These are phyloP conservation scores for Gallinago jamesoni DNA, from an alignment of 2,113 vertebrate species.

Conservation along the genomic window DNA sequence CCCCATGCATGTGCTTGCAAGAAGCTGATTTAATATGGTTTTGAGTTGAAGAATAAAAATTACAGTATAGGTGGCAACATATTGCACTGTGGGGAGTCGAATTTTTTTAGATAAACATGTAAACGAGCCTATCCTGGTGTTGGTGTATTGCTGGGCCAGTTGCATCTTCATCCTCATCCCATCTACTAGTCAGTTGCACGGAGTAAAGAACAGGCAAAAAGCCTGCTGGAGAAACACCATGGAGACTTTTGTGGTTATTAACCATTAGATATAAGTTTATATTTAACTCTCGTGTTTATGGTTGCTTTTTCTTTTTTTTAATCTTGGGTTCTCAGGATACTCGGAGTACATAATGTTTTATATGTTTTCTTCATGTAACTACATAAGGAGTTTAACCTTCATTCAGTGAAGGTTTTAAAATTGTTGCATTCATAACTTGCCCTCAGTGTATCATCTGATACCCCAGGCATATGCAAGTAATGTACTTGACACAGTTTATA, in stretches of 20 bases:
- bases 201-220: neutral
- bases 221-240: neutral
- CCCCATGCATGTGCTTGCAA: accelerated
- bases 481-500: neutral
- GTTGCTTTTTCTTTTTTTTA: neutral
- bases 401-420: neutral
- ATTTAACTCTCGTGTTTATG: neutral
- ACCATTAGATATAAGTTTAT: neutral
- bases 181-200: neutral
- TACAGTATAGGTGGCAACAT: neutral
- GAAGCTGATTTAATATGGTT: neutral
- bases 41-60: neutral
- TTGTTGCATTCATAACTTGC: neutral
- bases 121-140: accelerated
- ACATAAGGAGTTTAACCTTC: neutral
- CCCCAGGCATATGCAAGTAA: too few species aligned
- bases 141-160: neutral
- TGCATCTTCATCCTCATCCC: neutral
- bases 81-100: neutral
- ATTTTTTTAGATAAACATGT: neutral
- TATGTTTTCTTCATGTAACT: neutral
- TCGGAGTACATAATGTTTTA: neutral
- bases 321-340: neutral
- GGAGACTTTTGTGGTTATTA: neutral
- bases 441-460: neutral